phyloP scores from a whole-genome alignment of 2,113 vertebrate genomes.

The Lepisosteus oculatus region DNA sequence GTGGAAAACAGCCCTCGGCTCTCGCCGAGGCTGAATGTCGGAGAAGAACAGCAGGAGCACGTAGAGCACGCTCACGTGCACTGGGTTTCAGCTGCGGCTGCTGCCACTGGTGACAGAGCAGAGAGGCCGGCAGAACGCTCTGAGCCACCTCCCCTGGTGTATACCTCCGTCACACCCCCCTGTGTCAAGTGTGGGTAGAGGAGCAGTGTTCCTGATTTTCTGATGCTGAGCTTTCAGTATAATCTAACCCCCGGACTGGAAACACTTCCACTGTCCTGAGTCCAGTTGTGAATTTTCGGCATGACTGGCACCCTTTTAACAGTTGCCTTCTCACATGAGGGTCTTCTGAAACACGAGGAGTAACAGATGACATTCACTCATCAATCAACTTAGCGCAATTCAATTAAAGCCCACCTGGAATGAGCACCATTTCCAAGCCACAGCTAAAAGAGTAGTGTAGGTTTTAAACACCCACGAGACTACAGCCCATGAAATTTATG shows the following conservation, averaged over 20 bases:
- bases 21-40: no score
- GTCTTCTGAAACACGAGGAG: background rate
- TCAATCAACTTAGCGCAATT: background rate
- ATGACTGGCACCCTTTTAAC: background rate
- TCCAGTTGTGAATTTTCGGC: background rate
- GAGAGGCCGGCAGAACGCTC: no score
- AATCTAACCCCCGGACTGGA: background rate
- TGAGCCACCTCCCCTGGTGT: no score
- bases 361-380: background rate
- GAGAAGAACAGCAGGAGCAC: no score
- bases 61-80: no score
- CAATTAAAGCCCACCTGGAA: background rate
- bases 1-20: no score
- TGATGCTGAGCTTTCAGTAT: no score
- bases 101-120: no score
- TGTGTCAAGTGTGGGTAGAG: no score
- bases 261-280: background rate
- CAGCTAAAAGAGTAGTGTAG: background rate
- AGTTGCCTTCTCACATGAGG: background rate
- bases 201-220: no score
- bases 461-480: background rate
- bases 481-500: conserved; percentile 7
- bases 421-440: conserved; percentile 4
- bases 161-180: no score
- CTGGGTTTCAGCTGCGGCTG: no score